Conservation (phyloP, 2,113 vertebrate species). For the Bubo bubo region DNA sequence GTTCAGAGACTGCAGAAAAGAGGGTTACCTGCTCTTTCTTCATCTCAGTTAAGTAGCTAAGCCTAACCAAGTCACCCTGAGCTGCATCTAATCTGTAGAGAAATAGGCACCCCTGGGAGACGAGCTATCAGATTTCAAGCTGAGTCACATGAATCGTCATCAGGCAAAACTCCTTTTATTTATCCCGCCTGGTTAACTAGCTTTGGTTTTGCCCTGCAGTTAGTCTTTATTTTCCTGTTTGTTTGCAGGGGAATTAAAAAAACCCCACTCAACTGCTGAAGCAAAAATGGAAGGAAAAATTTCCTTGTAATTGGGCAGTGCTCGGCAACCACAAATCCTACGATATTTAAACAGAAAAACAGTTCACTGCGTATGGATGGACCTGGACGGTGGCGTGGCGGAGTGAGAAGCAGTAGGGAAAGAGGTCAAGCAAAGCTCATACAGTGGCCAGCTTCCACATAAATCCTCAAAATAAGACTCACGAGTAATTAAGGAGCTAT, state of each 20-base stretch:
- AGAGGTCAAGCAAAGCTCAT: not conserved
- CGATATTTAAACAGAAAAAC: not conserved
- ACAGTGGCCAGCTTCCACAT: not conserved
- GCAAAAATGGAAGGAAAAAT: not conserved
- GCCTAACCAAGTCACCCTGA: not conserved
- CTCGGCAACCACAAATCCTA: not conserved
- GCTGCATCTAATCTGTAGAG: not conserved
- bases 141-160: not conserved
- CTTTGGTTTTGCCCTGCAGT: not conserved
- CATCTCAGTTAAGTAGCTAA: rapidly evolving
- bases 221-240: not conserved
- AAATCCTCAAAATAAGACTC: not conserved
- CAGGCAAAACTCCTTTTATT: not conserved
- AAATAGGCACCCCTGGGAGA: not conserved
- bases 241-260: not conserved
- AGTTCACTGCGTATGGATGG: not conserved
- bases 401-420: not conserved
- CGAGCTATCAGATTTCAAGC: not conserved
- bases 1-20: not conserved
- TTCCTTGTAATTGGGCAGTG: not conserved
- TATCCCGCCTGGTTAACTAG: rapidly evolving
- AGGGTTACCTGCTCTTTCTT: not conserved
- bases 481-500: not conserved
- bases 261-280: not conserved
- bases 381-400: not conserved